Percentiles rank a stretch among this genome's conserved stretches.
These are phyloP conservation scores for Archips crataeganus DNA, from an alignment of 2,888 invertebrate genomes.

Conservation along the genomic window DNA sequence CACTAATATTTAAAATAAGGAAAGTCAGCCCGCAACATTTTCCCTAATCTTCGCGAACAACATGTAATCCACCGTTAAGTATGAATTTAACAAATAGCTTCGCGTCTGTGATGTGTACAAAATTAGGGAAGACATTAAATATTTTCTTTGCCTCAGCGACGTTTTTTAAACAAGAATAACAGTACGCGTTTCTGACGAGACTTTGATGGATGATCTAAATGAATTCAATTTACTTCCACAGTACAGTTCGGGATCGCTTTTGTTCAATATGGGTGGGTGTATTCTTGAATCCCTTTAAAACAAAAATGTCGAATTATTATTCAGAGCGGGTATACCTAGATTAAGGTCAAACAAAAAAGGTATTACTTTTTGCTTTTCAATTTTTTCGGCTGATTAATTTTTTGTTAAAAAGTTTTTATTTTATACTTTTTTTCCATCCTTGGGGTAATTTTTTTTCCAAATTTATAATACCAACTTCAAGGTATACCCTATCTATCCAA, in stretches of 20 bases:
- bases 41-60: slow-evolving; percentile 19
- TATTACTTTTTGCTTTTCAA: too few relatives aligned
- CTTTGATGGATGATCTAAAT: slow-evolving; percentile 74
- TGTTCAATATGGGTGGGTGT: background rate
- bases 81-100: slow-evolving; percentile 47
- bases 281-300: background rate
- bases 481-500: too few relatives aligned
- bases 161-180: slow-evolving; percentile 58
- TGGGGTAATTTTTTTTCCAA: too few relatives aligned
- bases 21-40: slow-evolving; percentile 15
- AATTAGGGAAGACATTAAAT: slow-evolving; percentile 63
- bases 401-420: too few relatives aligned
- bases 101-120: slow-evolving; percentile 51
- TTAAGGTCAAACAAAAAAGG: too few relatives aligned
- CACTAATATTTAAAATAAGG: slow-evolving; percentile 11
- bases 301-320: background rate
- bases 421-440: too few relatives aligned
- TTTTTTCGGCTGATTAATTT: too few relatives aligned
- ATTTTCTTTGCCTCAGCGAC: slow-evolving; percentile 54
- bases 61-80: slow-evolving; percentile 13
- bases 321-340: background rate
- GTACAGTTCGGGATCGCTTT: background rate
- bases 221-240: slow-evolving; percentile 62
- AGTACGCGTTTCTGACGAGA: slow-evolving; percentile 60
- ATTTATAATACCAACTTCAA: too few relatives aligned